Evolutionary conservation across 2,797 vertebrate genomes (phyloP).

Genomic region (Echiichthys vipera): DNA sequence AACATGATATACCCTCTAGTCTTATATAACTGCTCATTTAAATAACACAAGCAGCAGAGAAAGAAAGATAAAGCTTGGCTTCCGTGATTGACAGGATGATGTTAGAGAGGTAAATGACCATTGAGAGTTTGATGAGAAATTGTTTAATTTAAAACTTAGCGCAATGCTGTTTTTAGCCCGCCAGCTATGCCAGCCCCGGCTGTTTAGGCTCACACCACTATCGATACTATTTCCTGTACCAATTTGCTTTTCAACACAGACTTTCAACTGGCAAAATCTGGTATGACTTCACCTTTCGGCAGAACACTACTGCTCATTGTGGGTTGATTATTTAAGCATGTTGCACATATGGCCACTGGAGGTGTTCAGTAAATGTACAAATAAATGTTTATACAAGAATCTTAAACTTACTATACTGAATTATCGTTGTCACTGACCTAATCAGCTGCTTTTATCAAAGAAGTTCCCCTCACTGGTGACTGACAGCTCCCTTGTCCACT

Average conservation of each 20-base stretch:
- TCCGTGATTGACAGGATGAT: background rate
- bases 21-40: background rate
- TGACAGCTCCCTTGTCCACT: background rate
- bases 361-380: background rate
- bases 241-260: background rate
- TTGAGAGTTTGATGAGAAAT: background rate
- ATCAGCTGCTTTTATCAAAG: background rate
- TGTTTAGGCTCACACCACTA: background rate
- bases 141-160: background rate
- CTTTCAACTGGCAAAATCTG: background rate
- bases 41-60: background rate
- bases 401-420: background rate
- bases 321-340: background rate
- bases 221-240: background rate
- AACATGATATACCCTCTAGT: too few relatives aligned
- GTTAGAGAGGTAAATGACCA: background rate
- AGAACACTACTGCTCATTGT: background rate
- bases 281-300: background rate
- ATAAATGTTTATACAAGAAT: background rate
- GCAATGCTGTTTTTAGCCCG: background rate
- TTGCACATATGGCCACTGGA: background rate
- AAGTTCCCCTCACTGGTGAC: constrained; percentile 2
- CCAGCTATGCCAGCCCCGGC: background rate
- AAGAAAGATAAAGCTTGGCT: background rate
- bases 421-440: background rate